Conservation (phyloP, 2,113 vertebrate species). For the Perccottus glenii region DNA sequence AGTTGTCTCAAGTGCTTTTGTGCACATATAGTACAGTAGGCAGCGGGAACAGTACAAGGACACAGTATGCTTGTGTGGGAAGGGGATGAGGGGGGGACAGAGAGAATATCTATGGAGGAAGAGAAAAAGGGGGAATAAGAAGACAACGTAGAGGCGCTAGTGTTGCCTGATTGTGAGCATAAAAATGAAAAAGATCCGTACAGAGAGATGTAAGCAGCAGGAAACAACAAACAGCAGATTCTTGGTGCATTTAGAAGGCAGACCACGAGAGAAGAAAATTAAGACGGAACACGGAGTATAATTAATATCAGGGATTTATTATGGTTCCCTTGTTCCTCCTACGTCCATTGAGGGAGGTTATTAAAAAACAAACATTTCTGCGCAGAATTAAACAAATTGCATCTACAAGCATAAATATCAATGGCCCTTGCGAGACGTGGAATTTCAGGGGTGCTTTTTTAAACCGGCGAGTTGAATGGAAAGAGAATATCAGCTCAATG, state of each 20-base stretch:
- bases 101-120: constrained; percentile 60
- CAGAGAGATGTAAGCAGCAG: constrained; percentile 18
- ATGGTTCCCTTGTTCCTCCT: constrained; percentile 51
- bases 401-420: constrained; percentile 68
- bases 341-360: constrained; percentile 42
- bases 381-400: constrained; percentile 61
- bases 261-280: constrained; percentile 25
- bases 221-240: constrained; percentile 38
- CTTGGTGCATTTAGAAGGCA: constrained; percentile 16
- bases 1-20: constrained; percentile 70
- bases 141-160: constrained; percentile 38
- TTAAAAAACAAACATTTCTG: constrained; percentile 59
- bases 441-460: constrained; percentile 57
- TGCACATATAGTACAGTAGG: constrained; percentile 45
- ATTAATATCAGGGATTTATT: constrained; percentile 55
- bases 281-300: constrained; percentile 41
- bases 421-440: constrained; percentile 56
- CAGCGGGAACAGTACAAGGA: constrained; percentile 66
- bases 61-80: constrained; percentile 59
- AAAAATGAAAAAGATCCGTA: constrained; percentile 43
- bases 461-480: constrained; percentile 51
- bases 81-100: constrained; percentile 63
- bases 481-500: constrained; percentile 64
- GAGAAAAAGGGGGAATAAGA: constrained; percentile 30
- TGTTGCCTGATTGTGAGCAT: constrained; percentile 51